Evolutionary conservation across 2,888 invertebrate genomes (phyloP).

Genomic region (Nemapogon koenigi): DNA sequence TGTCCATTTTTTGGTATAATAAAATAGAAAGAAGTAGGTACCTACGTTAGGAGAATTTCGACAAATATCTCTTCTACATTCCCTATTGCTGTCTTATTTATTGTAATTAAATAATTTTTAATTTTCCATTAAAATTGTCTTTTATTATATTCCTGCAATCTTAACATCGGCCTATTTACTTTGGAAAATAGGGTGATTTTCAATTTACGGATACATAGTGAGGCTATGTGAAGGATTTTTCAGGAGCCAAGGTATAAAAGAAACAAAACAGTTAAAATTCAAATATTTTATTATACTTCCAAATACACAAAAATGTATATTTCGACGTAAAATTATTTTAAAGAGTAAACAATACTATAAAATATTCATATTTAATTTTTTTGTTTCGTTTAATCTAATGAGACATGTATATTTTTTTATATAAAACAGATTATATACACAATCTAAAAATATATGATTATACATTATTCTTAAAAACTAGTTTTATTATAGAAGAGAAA

Average conservation of each 20-base stretch:
- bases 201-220: neutral
- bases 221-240: neutral
- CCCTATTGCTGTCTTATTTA: too few species aligned
- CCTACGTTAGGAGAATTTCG: too few species aligned
- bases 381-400: slow-evolving; percentile 31
- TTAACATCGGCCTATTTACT: too few species aligned
- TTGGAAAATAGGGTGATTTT: neutral
- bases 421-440: neutral
- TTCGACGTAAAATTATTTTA: slow-evolving; percentile 59
- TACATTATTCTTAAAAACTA: neutral
- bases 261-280: slow-evolving; percentile 5
- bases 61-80: too few species aligned
- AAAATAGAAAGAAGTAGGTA: too few species aligned
- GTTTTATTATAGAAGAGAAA: slow-evolving; percentile 19
- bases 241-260: neutral
- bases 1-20: too few species aligned
- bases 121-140: too few species aligned
- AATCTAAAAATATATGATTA: neutral
- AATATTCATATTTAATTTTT: too few species aligned
- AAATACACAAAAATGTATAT: slow-evolving; percentile 63
- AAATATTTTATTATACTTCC: slow-evolving; percentile 34
- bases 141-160: too few species aligned
- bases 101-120: too few species aligned
- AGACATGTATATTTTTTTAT: slow-evolving; percentile 26
- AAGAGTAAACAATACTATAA: slow-evolving; percentile 45